Evolutionary conservation across 2,113 vertebrate species (phyloP), one percentile per base, ranked within the genome.

Genomic region (Halichoerus grypus): DNA sequence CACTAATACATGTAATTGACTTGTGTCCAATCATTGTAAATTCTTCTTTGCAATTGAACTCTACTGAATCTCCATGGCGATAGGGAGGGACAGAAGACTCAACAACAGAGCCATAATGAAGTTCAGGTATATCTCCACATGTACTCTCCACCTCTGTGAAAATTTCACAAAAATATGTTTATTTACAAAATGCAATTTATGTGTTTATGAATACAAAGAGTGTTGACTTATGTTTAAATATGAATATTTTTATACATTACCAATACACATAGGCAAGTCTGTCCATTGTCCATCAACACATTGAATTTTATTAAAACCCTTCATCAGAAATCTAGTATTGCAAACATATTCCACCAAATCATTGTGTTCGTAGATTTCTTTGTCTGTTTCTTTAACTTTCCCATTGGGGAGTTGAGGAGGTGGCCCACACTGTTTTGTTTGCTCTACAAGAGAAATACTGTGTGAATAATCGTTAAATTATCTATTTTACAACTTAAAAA

Each of bases 1-100:
- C 99, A 46, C 97, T 92, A 42, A 97, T 6, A 80, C 99, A 99
- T 4, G 97, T 97, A 80, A 98, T 55, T 86, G 96, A 96, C 21
- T 94, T 96, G 1, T 92, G 82, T 88, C 98, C 99, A 98, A 98
- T 4, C 93, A 99, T 31, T 59, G 92, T 97, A 53, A 98, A 98
- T 22, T 7, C 1, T 0, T 0, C 0, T 1, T 28, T 53, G 53
- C 98, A 99, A 4, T 3, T 94, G 46, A 98, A 98, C 6, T 94
- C 61, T 33, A 96, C 95, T 11, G 59, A 98, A 4, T 97, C 57
- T 57, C 98, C 99, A 16, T 98, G 98, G 3, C 0, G n/a, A 80
- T 98, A 97, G 18, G 57, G 59, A 42, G 90, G 59, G 6, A 1
- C 0, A 39, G 63, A 63, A 18, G 16, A 0, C 10, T 46, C 3